These are phyloP conservation scores for Lophochroa leadbeateri DNA, from an alignment of 2,113 vertebrate species.

Conservation along the genomic window DNA sequence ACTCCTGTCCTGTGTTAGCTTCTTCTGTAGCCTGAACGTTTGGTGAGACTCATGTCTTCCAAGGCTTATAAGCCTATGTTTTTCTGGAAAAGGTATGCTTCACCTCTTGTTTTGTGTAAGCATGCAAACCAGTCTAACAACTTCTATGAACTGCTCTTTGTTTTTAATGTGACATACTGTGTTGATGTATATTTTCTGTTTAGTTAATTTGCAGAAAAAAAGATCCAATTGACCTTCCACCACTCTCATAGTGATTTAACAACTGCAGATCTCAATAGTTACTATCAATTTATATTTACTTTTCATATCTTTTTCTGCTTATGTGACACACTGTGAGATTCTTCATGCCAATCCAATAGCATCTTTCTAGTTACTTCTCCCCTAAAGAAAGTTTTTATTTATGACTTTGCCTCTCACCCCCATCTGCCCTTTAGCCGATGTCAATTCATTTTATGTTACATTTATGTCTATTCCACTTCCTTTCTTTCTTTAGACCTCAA, in stretches of 20 bases:
- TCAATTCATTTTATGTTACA: conserved; percentile 76
- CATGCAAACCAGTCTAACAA: fast-evolving
- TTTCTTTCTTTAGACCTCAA: conserved; percentile 73
- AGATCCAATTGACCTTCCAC: background rate
- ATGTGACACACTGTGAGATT: background rate
- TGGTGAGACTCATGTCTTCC: fast-evolving
- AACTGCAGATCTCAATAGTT: background rate
- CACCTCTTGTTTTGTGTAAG: background rate
- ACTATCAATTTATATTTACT: background rate
- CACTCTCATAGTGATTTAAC: background rate
- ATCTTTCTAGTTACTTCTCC: conserved; percentile 25
- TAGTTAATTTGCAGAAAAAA: background rate
- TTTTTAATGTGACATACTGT: fast-evolving
- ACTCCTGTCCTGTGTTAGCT: fast-evolving
- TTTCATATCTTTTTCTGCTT: background rate
- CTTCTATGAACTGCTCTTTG: background rate
- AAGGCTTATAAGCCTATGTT: too few species aligned
- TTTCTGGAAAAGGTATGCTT: background rate
- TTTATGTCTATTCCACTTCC: conserved; percentile 72
- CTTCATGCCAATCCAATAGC: background rate
- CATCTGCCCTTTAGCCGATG: conserved; percentile 73
- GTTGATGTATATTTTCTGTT: background rate
- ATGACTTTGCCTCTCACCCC: conserved; percentile 6
- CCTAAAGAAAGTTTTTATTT: conserved; percentile 67
- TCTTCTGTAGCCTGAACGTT: fast-evolving